Evolutionary conservation across 2,888 invertebrate genomes (phyloP).

Genomic region (Agrotis puta): DNA sequence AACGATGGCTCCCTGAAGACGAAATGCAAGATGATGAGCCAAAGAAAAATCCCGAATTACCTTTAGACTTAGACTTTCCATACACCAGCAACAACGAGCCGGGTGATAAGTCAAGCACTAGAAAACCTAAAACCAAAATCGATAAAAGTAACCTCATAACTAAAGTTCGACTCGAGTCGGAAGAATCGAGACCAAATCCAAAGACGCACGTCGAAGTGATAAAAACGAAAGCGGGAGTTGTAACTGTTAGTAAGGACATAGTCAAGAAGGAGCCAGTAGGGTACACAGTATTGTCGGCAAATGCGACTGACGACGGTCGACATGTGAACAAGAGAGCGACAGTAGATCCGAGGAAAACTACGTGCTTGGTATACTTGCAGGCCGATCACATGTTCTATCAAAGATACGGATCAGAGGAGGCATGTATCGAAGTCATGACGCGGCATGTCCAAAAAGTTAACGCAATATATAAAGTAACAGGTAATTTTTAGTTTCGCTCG

Average conservation of each 20-base stretch:
- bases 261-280: conserved; percentile 91
- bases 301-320: conserved; percentile 89
- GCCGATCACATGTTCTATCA: conserved; percentile 99
- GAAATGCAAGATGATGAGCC: conserved; percentile 91
- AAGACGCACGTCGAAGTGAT: conserved; percentile 93
- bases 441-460: conserved; percentile 98
- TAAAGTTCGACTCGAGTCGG: conserved; percentile 88
- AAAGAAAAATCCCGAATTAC: conserved; percentile 92
- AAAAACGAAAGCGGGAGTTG: conserved; percentile 92
- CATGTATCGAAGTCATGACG: conserved; percentile 98
- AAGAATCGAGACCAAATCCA: conserved; percentile 92
- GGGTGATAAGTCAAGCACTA: conserved; percentile 87
- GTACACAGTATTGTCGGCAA: conserved; percentile 85
- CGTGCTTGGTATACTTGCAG: conserved; percentile 98
- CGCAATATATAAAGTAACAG: conserved; percentile 96
- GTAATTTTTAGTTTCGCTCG: conserved; percentile 83
- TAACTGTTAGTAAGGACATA: conserved; percentile 92
- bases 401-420: conserved; percentile 97
- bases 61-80: conserved; percentile 92
- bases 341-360: conserved; percentile 96
- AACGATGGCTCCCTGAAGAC: conserved; percentile 94
- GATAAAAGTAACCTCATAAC: conserved; percentile 90
- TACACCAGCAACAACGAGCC: conserved; percentile 92
- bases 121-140: conserved; percentile 89
- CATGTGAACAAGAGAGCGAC: conserved; percentile 93